These are phyloP conservation scores for Carollia perspicillata DNA, from an alignment of 2,113 vertebrate genomes.

Conservation along the genomic window DNA sequence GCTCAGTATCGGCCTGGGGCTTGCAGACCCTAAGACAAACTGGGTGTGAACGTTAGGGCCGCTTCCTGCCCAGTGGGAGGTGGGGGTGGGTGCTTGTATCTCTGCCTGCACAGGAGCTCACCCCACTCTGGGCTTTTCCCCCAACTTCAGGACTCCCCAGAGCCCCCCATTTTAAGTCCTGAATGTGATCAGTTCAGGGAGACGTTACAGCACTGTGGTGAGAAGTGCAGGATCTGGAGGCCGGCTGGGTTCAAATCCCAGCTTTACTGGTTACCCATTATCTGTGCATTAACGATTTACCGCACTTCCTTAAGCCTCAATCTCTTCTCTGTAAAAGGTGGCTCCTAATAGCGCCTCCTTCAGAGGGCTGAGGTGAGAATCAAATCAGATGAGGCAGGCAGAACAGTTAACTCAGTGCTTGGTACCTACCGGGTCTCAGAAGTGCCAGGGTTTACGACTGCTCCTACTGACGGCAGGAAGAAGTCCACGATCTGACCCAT, in stretches of 20 bases:
- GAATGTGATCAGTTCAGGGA: background rate
- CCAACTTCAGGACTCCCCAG: background rate
- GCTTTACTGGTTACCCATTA: background rate
- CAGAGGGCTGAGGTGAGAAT: background rate
- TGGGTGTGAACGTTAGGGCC: background rate
- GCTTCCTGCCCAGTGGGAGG: background rate
- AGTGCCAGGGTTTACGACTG: background rate
- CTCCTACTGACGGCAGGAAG: background rate
- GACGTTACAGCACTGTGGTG: background rate
- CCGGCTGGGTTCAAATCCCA: background rate
- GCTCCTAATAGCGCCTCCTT: background rate
- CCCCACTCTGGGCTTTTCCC: background rate
- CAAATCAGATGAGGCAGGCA: background rate
- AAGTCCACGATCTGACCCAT: background rate
- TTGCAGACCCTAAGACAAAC: background rate
- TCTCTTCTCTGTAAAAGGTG: background rate
- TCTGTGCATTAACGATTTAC: background rate
- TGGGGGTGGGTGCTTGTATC: background rate
- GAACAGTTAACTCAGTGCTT: background rate
- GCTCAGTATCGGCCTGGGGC: background rate
- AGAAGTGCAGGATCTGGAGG: background rate
- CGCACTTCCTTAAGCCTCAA: background rate
- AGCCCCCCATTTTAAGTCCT: background rate
- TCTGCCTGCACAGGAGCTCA: too few species aligned
- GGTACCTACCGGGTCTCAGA: background rate